Conservation (phyloP, 2,797 vertebrate genomes). For the Apogon talboti region DNA sequence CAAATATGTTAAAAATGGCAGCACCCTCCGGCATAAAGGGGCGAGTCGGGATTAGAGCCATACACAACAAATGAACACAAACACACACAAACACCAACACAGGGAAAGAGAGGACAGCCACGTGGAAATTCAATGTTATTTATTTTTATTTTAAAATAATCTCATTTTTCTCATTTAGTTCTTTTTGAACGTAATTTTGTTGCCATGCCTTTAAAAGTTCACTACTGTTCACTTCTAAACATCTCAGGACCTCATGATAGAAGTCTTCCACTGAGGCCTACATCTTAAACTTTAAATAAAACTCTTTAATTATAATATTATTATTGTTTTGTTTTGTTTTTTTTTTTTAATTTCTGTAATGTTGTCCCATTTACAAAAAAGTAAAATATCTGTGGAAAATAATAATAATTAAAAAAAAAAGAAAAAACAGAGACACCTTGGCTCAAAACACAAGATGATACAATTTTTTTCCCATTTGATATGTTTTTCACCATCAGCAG, state of each 20-base stretch:
- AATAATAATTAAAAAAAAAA: conserved; percentile 15
- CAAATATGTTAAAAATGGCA: conserved; percentile 66
- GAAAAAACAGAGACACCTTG: conserved; percentile 75
- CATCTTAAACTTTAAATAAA: conserved; percentile 90
- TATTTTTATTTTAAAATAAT: conserved; percentile 99
- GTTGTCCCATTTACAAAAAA: conserved; percentile 93
- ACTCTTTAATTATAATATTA: conserved; percentile 86
- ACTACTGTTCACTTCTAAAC: conserved; percentile 85
- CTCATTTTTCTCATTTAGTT: too few relatives aligned
- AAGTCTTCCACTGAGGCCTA: conserved; percentile 66
- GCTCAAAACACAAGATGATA: conserved; percentile 80
- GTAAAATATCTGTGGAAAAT: conserved; percentile 74
- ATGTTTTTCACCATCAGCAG: conserved; percentile 57
- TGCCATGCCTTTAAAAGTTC: conserved; percentile 91
- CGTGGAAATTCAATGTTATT: conserved; percentile 73
- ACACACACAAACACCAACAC: conserved; percentile 60
- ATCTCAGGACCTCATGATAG: conserved; percentile 66
- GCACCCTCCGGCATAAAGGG: conserved; percentile 33
- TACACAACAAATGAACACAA: conserved; percentile 70
- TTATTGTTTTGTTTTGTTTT: conserved; percentile 74
- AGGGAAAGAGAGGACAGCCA: conserved; percentile 84
- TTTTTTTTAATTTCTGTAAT: conserved; percentile 87
- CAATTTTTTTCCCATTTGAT: conserved; percentile 58
- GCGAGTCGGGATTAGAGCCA: conserved; percentile 72
- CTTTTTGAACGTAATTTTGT: conserved; percentile 87